Percentiles rank a stretch among this genome's conserved stretches.
These are phyloP conservation scores for Falcunculus frontatus DNA, from an alignment of 2,113 vertebrate species.

Conservation along the genomic window DNA sequence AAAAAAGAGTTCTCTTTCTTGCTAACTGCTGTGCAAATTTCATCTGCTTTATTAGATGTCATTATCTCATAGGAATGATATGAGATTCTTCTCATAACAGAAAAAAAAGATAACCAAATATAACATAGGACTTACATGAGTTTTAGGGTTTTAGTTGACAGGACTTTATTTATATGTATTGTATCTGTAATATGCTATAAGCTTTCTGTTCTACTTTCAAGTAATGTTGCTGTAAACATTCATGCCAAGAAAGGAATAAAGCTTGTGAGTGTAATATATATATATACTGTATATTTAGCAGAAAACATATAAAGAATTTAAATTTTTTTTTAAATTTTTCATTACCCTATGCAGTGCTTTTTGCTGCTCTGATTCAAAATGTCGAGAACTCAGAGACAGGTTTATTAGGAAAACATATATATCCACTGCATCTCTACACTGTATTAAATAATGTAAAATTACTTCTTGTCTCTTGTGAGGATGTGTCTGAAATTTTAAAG, in stretches of 20 bases:
- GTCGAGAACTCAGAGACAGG: background rate
- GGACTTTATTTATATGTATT: background rate
- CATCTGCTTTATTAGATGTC: background rate
- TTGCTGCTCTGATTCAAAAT: background rate
- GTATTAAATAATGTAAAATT: background rate
- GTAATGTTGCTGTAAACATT: background rate
- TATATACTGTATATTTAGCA: background rate
- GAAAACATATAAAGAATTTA: background rate
- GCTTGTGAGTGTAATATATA: background rate
- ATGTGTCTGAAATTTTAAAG: background rate
- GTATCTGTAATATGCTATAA: background rate
- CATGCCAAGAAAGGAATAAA: background rate
- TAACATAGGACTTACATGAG: background rate
- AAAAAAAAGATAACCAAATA: background rate
- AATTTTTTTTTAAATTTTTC: background rate
- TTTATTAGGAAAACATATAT: background rate
- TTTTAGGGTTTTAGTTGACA: background rate
- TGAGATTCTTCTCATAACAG: background rate
- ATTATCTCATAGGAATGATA: background rate
- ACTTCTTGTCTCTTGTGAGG: background rate
- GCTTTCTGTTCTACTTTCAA: background rate
- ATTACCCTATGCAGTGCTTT: background rate
- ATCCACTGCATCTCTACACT: background rate
- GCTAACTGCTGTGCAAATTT: constrained; percentile 1
- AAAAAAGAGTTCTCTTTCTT: background rate